phyloP scores from a whole-genome alignment of 2,113 vertebrate genomes.

The Cromileptes altivelis region DNA sequence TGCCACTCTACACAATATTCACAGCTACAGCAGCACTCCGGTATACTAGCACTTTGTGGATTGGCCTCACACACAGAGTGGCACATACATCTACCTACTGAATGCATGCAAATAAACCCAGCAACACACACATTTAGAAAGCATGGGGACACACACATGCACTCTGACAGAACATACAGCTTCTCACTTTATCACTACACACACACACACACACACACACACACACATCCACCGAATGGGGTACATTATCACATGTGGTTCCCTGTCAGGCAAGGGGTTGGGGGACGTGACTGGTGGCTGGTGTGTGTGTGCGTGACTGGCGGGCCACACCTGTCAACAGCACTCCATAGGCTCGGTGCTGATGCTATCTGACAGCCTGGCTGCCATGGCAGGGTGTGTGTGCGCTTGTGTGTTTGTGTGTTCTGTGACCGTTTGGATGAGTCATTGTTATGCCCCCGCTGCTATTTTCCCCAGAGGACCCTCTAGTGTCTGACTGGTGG shows the following conservation, averaged over 20 bases:
- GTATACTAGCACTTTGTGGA: background rate
- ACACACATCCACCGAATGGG: constrained; percentile 21
- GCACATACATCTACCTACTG: constrained; percentile 9
- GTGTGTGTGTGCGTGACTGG: constrained; percentile 77
- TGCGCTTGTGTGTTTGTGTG: constrained; percentile 53
- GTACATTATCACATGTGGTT: constrained; percentile 69
- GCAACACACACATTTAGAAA: background rate
- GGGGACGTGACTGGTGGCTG: constrained; percentile 70
- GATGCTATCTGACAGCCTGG: constrained; percentile 80
- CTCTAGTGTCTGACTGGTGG: constrained; percentile 77
- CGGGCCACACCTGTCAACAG: constrained; percentile 83
- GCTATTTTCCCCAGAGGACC: constrained; percentile 76
- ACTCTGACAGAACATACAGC: constrained; percentile 34
- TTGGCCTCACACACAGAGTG: constrained; percentile 37
- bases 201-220: constrained; percentile 10
- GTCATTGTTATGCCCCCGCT: constrained; percentile 79
- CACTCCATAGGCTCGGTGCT: constrained; percentile 71
- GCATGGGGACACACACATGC: background rate
- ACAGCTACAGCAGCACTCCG: constrained; percentile 44
- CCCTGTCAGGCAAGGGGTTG: constrained; percentile 64
- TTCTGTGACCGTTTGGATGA: constrained; percentile 78
- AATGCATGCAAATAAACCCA: constrained; percentile 17
- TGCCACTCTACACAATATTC: constrained; percentile 43
- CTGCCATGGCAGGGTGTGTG: constrained; percentile 61
- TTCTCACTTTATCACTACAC: constrained; percentile 17